Evolutionary conservation across 2,113 vertebrate species (phyloP).

Genomic region (Ochotona princeps): DNA sequence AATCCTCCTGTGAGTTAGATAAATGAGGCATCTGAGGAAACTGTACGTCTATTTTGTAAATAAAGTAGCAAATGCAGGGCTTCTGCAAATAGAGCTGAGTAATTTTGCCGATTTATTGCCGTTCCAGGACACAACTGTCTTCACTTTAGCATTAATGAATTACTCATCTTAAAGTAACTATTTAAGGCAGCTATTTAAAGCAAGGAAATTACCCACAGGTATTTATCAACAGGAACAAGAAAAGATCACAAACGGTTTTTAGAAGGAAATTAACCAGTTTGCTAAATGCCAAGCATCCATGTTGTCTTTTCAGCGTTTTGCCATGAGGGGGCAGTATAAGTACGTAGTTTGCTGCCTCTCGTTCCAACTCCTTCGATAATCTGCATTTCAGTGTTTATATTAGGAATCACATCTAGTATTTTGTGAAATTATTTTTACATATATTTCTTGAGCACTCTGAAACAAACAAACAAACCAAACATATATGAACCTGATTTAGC

Average conservation of each 20-base stretch:
- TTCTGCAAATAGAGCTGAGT: neutral
- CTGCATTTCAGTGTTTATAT: conserved; percentile 81
- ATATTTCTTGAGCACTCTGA: conserved; percentile 76
- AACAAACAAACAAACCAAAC: conserved; percentile 47
- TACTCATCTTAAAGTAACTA: neutral
- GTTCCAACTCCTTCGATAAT: conserved; percentile 50
- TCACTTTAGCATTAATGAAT: conserved; percentile 14
- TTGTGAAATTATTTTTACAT: conserved; percentile 84
- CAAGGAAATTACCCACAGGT: conserved; percentile 22
- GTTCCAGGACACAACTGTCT: neutral
- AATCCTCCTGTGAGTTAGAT: neutral
- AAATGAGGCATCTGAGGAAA: neutral
- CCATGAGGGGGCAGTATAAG: conserved; percentile 83
- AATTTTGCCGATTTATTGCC: neutral
- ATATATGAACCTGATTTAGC: conserved; percentile 65
- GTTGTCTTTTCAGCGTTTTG: neutral
- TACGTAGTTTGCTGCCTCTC: conserved; percentile 60
- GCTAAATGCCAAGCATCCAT: neutral
- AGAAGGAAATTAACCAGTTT: conserved; percentile 23
- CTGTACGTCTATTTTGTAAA: neutral
- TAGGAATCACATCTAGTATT: conserved; percentile 79
- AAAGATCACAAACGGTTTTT: conserved; percentile 34
- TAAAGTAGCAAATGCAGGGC: neutral
- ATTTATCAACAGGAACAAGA: neutral
- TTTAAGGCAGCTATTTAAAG: conserved; percentile 40